Evolutionary conservation across 1,140 invertebrate species (phyloP).

Genomic region (Physella acuta): DNA sequence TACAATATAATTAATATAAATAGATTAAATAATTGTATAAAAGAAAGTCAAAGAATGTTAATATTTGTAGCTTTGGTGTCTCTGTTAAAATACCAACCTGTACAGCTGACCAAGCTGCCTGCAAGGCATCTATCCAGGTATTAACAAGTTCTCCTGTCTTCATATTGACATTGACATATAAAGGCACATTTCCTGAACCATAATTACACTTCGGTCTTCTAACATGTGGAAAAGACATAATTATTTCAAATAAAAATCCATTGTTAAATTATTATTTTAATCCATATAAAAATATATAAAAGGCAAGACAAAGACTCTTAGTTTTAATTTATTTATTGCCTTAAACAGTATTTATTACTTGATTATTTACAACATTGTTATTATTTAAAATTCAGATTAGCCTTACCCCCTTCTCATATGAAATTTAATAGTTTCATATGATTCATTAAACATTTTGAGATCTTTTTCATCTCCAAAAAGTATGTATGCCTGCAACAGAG

Average conservation of each 20-base stretch:
- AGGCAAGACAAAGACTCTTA: no score
- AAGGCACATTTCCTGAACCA: slow-evolving; percentile 68
- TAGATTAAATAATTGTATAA: no score
- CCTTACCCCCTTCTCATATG: slow-evolving; percentile 68
- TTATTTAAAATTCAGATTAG: no score
- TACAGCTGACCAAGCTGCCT: slow-evolving; percentile 69
- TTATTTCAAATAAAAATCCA: slow-evolving; percentile 2
- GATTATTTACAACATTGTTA: no score
- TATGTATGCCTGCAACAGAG: slow-evolving; percentile 63
- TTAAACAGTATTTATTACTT: no score
- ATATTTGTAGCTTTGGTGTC: no score
- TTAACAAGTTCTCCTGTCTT: slow-evolving; percentile 67
- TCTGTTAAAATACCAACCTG: no score
- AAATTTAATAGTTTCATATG: slow-evolving; percentile 66
- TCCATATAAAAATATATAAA: no score
- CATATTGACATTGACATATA: slow-evolving; percentile 77
- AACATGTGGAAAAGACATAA: slow-evolving; percentile 28
- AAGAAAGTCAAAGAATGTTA: no score
- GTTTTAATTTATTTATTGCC: no score
- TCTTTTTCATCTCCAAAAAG: slow-evolving; percentile 69
- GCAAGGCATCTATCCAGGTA: slow-evolving; percentile 72
- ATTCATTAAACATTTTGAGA: slow-evolving; percentile 67
- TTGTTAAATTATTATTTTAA: no score
- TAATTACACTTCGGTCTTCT: slow-evolving; percentile 66
- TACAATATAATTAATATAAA: no score